Evolutionary conservation across 2,113 vertebrate genomes (phyloP).

Genomic region (Microcebus tavaratra): DNA sequence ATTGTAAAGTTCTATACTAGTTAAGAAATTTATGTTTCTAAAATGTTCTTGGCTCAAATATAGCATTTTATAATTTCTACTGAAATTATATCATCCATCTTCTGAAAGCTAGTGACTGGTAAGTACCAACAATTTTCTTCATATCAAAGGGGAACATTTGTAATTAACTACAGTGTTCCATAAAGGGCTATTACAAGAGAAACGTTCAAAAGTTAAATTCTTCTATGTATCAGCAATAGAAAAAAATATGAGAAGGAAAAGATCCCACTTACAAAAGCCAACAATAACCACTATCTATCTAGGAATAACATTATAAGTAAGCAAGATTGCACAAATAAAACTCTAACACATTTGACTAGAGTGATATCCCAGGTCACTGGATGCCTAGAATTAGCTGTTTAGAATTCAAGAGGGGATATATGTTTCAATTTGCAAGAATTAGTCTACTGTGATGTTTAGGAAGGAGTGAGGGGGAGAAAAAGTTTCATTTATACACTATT

Average conservation of each 20-base stretch:
- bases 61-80: constrained; percentile 49
- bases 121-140: constrained; percentile 14
- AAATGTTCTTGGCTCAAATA: constrained; percentile 46
- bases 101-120: constrained; percentile 20
- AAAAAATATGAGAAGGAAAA: neutral
- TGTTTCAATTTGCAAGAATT: constrained; percentile 37
- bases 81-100: neutral
- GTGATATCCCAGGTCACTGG: neutral
- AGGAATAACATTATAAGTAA: neutral
- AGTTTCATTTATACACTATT: neutral
- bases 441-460: neutral
- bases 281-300: neutral
- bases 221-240: neutral
- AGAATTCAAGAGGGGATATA: neutral
- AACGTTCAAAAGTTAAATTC: constrained; percentile 38
- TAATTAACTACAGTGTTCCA: constrained; percentile 1
- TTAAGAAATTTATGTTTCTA: constrained; percentile 40
- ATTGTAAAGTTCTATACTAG: neutral
- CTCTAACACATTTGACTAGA: neutral
- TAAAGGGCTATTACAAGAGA: neutral
- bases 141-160: constrained; percentile 13
- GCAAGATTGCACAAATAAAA: neutral
- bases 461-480: neutral
- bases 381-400: constrained; percentile 1
- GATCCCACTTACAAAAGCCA: constrained; percentile 45